Conservation (phyloP, 2,113 vertebrate genomes). For the Amazona vittata region DNA sequence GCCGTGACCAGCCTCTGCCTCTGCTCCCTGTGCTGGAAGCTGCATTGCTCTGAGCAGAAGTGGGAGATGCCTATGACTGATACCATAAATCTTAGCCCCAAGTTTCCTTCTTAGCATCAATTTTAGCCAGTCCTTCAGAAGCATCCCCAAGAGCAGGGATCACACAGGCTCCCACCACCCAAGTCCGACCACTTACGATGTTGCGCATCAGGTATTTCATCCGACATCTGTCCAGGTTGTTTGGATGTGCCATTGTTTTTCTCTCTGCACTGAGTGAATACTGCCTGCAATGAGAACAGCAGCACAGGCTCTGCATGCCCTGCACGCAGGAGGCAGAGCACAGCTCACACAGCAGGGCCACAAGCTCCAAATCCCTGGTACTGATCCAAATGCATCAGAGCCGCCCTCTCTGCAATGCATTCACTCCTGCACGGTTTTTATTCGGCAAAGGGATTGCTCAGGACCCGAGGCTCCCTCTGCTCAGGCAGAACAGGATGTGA, state of each 20-base stretch:
- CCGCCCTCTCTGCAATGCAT: background rate
- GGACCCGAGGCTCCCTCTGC: background rate
- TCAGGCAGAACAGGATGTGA: background rate
- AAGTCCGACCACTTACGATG: slow-evolving; percentile 74
- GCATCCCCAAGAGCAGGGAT: background rate
- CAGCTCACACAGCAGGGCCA: background rate
- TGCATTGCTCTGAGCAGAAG: background rate
- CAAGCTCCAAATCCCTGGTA: background rate
- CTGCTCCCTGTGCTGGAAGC: background rate
- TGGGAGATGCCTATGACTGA: background rate
- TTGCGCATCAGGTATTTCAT: slow-evolving; percentile 81
- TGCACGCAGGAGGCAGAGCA: background rate
- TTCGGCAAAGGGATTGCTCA: background rate
- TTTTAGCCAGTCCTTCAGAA: background rate
- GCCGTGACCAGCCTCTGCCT: background rate
- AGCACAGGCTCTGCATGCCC: background rate
- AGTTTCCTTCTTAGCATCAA: background rate
- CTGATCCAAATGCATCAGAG: background rate
- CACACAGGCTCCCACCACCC: background rate
- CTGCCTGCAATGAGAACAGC: slow-evolving; percentile 75
- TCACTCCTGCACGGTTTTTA: background rate
- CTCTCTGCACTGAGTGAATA: slow-evolving; percentile 78
- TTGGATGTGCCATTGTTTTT: slow-evolving; percentile 82
- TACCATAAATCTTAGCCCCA: background rate
- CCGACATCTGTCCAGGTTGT: slow-evolving; percentile 83